phyloP scores from a whole-genome alignment of 2,113 vertebrate species.

The Parus major region DNA sequence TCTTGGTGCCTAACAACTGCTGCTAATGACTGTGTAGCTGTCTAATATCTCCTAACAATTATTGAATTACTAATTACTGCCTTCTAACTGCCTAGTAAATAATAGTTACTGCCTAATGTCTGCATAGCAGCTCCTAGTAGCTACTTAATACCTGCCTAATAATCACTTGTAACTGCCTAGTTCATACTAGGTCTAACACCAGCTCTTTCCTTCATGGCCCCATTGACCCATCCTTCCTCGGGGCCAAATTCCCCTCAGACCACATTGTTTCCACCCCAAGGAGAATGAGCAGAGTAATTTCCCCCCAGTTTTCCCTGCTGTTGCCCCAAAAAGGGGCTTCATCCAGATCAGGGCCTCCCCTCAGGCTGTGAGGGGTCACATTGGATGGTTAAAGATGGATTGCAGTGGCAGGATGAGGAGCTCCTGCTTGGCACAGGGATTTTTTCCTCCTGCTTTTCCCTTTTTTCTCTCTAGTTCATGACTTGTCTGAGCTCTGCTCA shows the following conservation, averaged over 20 bases:
- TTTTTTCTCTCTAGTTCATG: not conserved
- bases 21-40: not conserved
- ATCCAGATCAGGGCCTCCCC: accelerated
- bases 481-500: not conserved
- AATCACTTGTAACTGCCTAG: not conserved
- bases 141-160: not conserved
- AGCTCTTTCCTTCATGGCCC: not conserved
- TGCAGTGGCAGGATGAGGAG: not conserved
- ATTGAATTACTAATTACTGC: not conserved
- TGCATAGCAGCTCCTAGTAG: not conserved
- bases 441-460: accelerated
- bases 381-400: not conserved
- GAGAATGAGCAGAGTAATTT: not conserved
- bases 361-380: accelerated
- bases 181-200: accelerated
- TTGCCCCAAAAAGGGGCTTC: not conserved
- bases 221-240: accelerated
- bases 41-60: too few relatives aligned
- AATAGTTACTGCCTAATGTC: not conserved
- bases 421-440: not conserved
- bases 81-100: not conserved
- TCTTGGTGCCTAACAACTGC: not conserved
- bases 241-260: accelerated
- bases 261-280: accelerated
- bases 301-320: not conserved